Evolutionary conservation across 2,113 vertebrate species (phyloP), one percentile per base, ranked within the genome.

Genomic region (Vimba vimba): DNA sequence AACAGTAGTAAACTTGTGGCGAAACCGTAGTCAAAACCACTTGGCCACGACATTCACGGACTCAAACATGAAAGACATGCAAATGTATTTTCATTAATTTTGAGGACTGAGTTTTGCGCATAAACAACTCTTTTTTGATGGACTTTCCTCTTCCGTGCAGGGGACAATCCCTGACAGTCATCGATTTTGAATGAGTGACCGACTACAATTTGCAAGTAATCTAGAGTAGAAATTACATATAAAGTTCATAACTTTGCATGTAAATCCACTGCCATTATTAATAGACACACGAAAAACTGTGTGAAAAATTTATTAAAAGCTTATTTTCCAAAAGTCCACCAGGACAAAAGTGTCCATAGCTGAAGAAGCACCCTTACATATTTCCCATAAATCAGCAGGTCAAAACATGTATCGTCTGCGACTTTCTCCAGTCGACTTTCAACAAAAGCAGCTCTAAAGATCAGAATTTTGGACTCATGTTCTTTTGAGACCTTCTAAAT

Each of bases 401-500:
- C 59, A 55, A 73, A 60, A 75, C 33, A 39, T 36, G 45, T 59
- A 33, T 21, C n/a, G 5, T 30, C 6, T 1, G 36, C 13, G n/a
- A 25, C 71, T 85, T 19, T 62, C 27, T 60, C 12, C 55, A 79
- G 83, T 30, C 36, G 5, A 81, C 36, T 43, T 39, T 39, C 27
- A 25, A 81, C n/a, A 83, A 68, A 80, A 80, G 59, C 43, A n/a
- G 23, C 39, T 64, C 8, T 30, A 79, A 62, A n/a, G 30, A 80
- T 64, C 84, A 50, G 71, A 83, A 69, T 27, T 66, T 76, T 62
- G 73, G 69, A 25, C 84, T 77, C 85, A 87, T 76, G 83, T 86
- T 84, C 79, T 89, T 86, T 68, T 60, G 84, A 90, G 89, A 87
- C 83, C 91, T 85, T 89, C 89, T 90, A 94, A 94, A 94, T 92